Percentiles rank a stretch among this genome's conserved stretches.
These are phyloP conservation scores for Heliconius hortense DNA, from an alignment of 2,888 invertebrate genomes.

Conservation along the genomic window DNA sequence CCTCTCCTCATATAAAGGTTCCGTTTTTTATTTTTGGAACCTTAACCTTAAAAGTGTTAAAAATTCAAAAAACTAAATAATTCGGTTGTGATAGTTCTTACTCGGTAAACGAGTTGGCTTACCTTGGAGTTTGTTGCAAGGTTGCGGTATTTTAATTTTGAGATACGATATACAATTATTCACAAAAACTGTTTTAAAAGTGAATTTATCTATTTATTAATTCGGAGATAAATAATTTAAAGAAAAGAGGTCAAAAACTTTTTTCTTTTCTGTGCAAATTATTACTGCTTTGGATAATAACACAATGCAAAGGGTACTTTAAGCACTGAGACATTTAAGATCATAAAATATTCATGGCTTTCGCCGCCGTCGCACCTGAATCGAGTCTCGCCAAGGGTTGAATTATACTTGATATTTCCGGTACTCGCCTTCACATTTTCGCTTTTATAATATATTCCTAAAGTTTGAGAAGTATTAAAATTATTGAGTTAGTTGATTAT, in stretches of 20 bases:
- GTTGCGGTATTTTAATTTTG: constrained; percentile 12
- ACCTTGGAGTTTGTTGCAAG: constrained; percentile 27
- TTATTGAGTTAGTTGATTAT: not conserved
- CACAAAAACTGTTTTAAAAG: not conserved
- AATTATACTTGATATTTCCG: constrained; percentile 37
- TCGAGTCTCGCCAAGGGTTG: constrained; percentile 28
- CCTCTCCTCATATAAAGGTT: no score
- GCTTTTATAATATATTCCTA: constrained; percentile 20
- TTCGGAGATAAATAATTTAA: not conserved
- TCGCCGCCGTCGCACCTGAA: constrained; percentile 29
- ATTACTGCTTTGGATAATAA: constrained; percentile 14
- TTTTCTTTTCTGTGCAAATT: constrained; percentile 14
- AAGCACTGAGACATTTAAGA: constrained; percentile 30
- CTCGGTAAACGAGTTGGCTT: constrained; percentile 16
- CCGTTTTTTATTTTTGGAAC: no score
- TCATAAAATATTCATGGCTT: constrained; percentile 37
- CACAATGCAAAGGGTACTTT: constrained; percentile 23
- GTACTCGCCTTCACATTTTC: constrained; percentile 24
- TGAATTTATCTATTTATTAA: not conserved
- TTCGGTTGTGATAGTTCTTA: constrained; percentile 12
- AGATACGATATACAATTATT: not conserved
- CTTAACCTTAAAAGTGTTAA: no score
- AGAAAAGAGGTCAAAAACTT: not conserved
- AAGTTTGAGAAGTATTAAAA: constrained; percentile 6
- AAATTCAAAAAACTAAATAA: not conserved